These are phyloP conservation scores for Zaprionus tsacasi DNA, from an alignment of 1,140 invertebrate species.

Conservation along the genomic window DNA sequence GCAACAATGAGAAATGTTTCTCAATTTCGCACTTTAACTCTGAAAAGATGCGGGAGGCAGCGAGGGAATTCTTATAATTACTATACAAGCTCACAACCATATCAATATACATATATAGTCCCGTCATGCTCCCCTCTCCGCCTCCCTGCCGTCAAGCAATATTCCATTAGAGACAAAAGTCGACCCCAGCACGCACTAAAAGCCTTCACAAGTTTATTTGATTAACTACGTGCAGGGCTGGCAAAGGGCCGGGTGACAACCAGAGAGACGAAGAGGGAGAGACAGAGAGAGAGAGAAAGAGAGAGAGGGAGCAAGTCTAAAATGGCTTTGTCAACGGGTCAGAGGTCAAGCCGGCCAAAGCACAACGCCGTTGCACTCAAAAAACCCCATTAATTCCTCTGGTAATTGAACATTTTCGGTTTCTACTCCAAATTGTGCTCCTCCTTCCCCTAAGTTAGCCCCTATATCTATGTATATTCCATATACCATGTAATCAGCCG, in stretches of 20 bases:
- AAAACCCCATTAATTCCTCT: neutral
- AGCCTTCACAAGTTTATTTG: slow-evolving; percentile 72
- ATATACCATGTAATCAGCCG: neutral
- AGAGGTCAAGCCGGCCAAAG: slow-evolving; percentile 1
- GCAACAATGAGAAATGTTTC: slow-evolving; percentile 29
- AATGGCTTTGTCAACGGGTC: neutral
- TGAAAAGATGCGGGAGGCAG: neutral
- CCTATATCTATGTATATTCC: neutral
- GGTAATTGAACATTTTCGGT: slow-evolving; percentile 1
- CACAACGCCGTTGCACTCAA: slow-evolving; percentile 1
- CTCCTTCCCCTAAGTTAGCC: neutral
- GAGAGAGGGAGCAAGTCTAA: neutral
- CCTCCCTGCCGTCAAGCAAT: slow-evolving; percentile 42
- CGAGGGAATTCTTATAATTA: slow-evolving; percentile 70
- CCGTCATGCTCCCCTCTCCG: slow-evolving; percentile 27
- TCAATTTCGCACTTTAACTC: slow-evolving; percentile 48
- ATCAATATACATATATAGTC: slow-evolving; percentile 68
- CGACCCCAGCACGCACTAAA: slow-evolving; percentile 62
- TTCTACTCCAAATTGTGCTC: neutral
- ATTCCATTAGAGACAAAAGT: slow-evolving; percentile 68
- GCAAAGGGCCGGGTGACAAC: neutral
- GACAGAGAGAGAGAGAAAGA: neutral
- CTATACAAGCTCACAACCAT: slow-evolving; percentile 76
- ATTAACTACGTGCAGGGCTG: slow-evolving; percentile 68
- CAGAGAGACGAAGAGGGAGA: neutral